These are phyloP conservation scores for Brienomyrus brachyistius DNA, from an alignment of 2,113 vertebrate genomes.

Conservation along the genomic window DNA sequence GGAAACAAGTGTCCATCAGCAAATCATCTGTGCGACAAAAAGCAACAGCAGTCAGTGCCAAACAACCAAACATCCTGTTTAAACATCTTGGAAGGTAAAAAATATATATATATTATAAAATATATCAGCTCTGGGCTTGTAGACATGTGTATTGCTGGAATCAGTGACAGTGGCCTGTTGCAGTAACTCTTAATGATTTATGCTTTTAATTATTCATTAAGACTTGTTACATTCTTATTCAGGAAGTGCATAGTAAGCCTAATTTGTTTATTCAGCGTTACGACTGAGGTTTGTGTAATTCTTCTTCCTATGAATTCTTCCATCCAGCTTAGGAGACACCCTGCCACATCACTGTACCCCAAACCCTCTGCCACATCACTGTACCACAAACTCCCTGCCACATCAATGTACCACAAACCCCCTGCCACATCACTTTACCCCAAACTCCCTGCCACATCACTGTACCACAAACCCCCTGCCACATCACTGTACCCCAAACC, in stretches of 20 bases:
- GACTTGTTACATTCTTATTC: background rate
- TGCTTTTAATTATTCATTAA: background rate
- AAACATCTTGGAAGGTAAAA: background rate
- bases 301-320: background rate
- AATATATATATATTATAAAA: background rate
- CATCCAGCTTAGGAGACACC: background rate
- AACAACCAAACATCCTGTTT: background rate
- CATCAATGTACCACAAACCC: too few species aligned
- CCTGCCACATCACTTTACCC: too few species aligned
- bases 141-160: background rate
- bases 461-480: too few species aligned
- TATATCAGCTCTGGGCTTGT: background rate
- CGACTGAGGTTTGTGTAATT: too few species aligned
- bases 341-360: too few species aligned
- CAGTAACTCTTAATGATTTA: background rate
- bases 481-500: too few species aligned
- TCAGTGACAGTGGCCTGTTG: background rate
- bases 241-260: background rate
- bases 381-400: too few species aligned
- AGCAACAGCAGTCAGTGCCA: background rate
- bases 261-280: too few species aligned
- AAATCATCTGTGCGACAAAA: slow-evolving; percentile 34
- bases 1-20: slow-evolving; percentile 39
- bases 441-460: too few species aligned
- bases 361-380: too few species aligned